Evolutionary conservation across 2,888 invertebrate genomes (phyloP).

Genomic region (Lysandra bellargus): DNA sequence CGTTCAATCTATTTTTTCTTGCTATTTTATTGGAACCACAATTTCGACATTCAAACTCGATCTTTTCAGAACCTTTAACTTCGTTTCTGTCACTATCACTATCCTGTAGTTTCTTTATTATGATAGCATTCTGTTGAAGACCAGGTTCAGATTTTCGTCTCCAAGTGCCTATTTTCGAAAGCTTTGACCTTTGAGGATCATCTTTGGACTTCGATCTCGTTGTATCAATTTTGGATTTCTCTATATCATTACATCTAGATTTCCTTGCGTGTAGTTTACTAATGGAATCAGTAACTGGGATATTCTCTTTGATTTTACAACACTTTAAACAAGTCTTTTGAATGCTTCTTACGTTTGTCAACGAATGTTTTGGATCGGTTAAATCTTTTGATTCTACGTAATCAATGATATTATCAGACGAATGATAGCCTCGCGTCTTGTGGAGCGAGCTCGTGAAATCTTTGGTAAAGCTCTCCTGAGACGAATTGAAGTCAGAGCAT

Average conservation of each 20-base stretch:
- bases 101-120: conserved; percentile 62
- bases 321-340: conserved; percentile 75
- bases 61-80: conserved; percentile 64
- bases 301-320: conserved; percentile 76
- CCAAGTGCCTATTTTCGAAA: conserved; percentile 83
- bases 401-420: conserved; percentile 70
- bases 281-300: conserved; percentile 61
- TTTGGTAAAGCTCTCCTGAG: conserved; percentile 73
- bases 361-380: conserved; percentile 59
- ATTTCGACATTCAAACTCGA: conserved; percentile 73
- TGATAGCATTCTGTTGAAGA: conserved; percentile 68
- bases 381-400: conserved; percentile 65
- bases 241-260: conserved; percentile 63
- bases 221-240: conserved; percentile 66
- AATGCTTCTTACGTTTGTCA: conserved; percentile 60
- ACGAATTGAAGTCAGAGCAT: conserved; percentile 72
- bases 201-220: conserved; percentile 75
- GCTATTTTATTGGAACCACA: conserved; percentile 72
- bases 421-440: conserved; percentile 72
- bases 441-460: conserved; percentile 62
- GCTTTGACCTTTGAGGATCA: conserved; percentile 71
- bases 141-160: conserved; percentile 87
- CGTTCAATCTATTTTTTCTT: conserved; percentile 55
- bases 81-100: conserved; percentile 64
- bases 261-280: conserved; percentile 57